phyloP scores from a whole-genome alignment of 1,140 invertebrate genomes.

The Schmidtea mediterranea region DNA sequence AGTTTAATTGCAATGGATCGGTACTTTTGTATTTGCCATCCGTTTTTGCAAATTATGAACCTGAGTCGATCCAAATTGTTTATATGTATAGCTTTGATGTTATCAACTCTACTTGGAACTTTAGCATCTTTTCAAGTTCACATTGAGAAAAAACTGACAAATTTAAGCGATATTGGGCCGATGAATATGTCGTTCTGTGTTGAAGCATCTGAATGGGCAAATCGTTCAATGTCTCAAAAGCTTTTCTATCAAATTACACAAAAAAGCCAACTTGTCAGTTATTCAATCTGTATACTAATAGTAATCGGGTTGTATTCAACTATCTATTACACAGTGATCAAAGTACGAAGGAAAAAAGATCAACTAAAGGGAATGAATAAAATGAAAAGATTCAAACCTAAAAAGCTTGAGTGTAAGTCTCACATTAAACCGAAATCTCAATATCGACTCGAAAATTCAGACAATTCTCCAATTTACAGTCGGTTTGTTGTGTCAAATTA shows the following conservation, averaged over 20 bases:
- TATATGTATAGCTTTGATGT: background rate
- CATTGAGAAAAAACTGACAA: too few species aligned
- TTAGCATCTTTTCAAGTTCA: background rate
- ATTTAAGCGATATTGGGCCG: too few species aligned
- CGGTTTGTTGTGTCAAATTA: background rate
- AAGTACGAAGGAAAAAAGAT: background rate
- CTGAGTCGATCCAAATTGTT: slow-evolving; percentile 15
- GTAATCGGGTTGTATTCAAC: background rate
- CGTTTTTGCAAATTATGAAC: slow-evolving; percentile 18
- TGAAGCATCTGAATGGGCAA: too few species aligned
- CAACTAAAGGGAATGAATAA: background rate
- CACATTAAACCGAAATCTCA: background rate
- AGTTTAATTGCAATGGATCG: slow-evolving; percentile 9
- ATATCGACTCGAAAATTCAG: background rate
- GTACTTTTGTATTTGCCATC: slow-evolving; percentile 23
- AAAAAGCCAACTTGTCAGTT: background rate
- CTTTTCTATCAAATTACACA: background rate
- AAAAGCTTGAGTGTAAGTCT: background rate
- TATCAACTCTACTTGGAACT: background rate
- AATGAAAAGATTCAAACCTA: background rate
- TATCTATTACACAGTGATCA: slow-evolving; percentile 3
- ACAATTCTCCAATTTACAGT: background rate
- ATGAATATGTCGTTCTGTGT: too few species aligned
- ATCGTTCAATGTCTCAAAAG: background rate
- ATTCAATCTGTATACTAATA: background rate